phyloP scores from a whole-genome alignment of 2,797 vertebrate genomes.

The Argentina silus region DNA sequence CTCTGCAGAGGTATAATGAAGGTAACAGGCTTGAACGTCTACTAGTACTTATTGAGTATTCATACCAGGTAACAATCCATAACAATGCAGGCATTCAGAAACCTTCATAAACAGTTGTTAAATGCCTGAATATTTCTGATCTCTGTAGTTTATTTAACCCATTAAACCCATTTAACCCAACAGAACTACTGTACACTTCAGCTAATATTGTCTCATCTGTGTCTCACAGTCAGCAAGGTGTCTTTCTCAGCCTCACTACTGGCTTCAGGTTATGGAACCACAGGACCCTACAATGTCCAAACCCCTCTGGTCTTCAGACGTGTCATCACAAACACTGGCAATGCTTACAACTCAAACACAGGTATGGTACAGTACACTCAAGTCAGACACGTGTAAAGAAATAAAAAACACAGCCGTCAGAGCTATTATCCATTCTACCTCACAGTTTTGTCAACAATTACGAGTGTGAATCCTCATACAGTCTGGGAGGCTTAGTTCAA shows the following conservation, averaged over 20 bases:
- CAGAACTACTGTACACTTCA: not conserved
- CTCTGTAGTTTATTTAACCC: no score
- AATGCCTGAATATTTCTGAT: no score
- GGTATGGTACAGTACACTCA: not conserved
- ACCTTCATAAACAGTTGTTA: no score
- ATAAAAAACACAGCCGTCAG: no score
- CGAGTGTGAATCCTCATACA: no score
- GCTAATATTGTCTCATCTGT: not conserved
- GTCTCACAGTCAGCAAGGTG: constrained; percentile 1
- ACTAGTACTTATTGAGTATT: no score
- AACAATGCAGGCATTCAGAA: no score
- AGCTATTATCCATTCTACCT: not conserved
- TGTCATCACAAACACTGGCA: constrained; percentile 11
- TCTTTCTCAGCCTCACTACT: constrained; percentile 5
- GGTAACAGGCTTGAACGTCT: not conserved
- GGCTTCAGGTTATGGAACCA: not conserved
- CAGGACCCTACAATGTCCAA: constrained; percentile 4
- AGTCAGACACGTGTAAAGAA: no score
- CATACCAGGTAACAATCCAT: no score
- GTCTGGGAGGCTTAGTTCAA: no score
- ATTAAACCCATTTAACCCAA: no score
- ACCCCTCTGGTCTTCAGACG: not conserved
- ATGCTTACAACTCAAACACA: constrained; percentile 7
- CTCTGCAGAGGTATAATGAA: not conserved
- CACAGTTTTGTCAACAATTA: no score